These are phyloP conservation scores for Archivesica marissinica DNA, from an alignment of 1,140 invertebrate genomes.

Conservation along the genomic window DNA sequence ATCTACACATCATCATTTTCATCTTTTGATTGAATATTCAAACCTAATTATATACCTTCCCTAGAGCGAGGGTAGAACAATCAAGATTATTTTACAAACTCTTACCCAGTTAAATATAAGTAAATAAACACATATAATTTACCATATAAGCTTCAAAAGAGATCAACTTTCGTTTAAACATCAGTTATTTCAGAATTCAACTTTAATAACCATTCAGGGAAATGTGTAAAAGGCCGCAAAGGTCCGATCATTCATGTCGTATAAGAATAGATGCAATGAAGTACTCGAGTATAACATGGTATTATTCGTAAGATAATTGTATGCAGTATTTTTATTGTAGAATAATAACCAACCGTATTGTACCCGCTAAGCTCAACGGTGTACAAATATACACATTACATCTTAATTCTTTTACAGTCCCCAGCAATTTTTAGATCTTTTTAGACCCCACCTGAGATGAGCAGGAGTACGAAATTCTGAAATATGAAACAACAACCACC, in stretches of 20 bases:
- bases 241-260: not conserved
- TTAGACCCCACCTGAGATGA: too few relatives aligned
- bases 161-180: too few relatives aligned
- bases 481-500: too few relatives aligned
- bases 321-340: not conserved
- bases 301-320: not conserved
- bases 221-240: not conserved
- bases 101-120: not conserved
- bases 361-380: too few relatives aligned
- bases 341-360: not conserved
- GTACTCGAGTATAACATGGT: not conserved
- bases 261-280: not conserved
- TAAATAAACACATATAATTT: slow-evolving; percentile 20
- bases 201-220: slow-evolving; percentile 9
- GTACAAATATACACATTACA: too few relatives aligned
- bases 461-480: too few relatives aligned
- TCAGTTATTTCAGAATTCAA: too few relatives aligned
- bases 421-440: too few relatives aligned
- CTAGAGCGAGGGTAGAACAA: slow-evolving; percentile 9
- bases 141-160: not conserved
- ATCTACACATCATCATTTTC: not conserved
- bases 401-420: too few relatives aligned
- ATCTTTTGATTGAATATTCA: not conserved
- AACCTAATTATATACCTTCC: not conserved
- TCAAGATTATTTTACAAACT: slow-evolving; percentile 1